Base-by-base conservation (phyloP, 2,888 invertebrate genomes). In the Pemphredon lugubris region DNA sequence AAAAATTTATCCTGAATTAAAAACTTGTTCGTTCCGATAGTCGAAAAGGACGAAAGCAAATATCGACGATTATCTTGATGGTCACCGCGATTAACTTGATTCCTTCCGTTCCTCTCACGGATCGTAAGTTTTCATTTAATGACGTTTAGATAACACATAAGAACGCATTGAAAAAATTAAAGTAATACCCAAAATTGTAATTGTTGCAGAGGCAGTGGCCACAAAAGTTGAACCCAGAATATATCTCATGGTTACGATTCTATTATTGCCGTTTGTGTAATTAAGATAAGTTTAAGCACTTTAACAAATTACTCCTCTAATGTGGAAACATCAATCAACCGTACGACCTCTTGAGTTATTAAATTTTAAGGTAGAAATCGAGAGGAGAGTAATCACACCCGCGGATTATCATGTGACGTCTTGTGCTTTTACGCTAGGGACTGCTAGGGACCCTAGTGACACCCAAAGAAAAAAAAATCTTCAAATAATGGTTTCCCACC, bases 221-320 rank as follows among this genome's bases (percentile, higher is more conserved):
- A 84, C 81, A 76, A 91, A 91, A 42, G 90, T 90, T 54, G 83
- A 81, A 45, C 90, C 89, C 75, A 91, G 82, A 57, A 90, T 85
- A 70, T 87, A 87, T 76, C 84, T 86, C 84, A 90, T 89, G 50
- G 51, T 73, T 63, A 14, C 50, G 47, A n/a, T 58, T 64, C 61
- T 53, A 5, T 30, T 14, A 30, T 45, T 20, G 57, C 37, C 16
- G 53, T 72, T 47, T 11, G 18, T 11, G n/a, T n/a, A n/a, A n/a
- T n/a, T n/a, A n/a, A n/a, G n/a, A n/a, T n/a, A n/a, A n/a, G n/a
- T n/a, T n/a, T n/a, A n/a, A n/a, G n/a, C n/a, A n/a, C n/a, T n/a
- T n/a, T n/a, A n/a, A 34, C n/a, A 14, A 45, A 11, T 54, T 32
- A 2, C 30, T 16, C 34, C n/a, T 20, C 26, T 42, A 58, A 53